Base-by-base conservation (phyloP, 2,888 invertebrate genomes). In the Rhingia campestris region DNA sequence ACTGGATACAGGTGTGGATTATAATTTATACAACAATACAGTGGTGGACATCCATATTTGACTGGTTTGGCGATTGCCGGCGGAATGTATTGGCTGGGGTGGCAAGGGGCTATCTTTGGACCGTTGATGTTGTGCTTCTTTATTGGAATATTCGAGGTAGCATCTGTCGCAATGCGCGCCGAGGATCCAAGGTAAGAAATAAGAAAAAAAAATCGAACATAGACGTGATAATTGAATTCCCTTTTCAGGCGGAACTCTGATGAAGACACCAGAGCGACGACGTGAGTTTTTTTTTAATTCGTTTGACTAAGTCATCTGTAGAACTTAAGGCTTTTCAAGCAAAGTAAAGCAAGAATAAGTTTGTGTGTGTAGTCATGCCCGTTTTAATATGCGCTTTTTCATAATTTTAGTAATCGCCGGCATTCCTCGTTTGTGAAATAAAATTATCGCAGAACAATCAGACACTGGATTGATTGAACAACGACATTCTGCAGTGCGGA, bases 31-130 rank as follows among this genome's bases (percentile, higher is more conserved):
- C 54, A 12, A 33, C 0, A 87, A 4, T 90, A 67, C 89, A 97
- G 97, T 73, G 96, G 96, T 30, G 97, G 98, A 2, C 99, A 99
- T 92, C 99, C 99, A 0, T 99, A 99, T 92, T 94, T 99, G 84
- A 99, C 99, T 6, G 99, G 98, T 41, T 92, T 99, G 69, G 97
- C 99, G 2, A 98, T 99, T 89, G 99, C 98, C 14, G 99, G 99
- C 9, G 99, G 99, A 56, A 97, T 99, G 89, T 98, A 98, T 92
- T 99, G 98, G 93, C 93, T 99, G 87, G 99, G 99, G 0, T 95
- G 98, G 73, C 97, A 99, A 92, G 99, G 99, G 0, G 99, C 99
- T 1, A 97, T 99, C 87, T 95, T 99, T 79, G 99, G 99, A 0
- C 99, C 99, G 0, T 93, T 99, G 37, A 93, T 99, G 61, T 93